Base-by-base conservation (phyloP, 2,113 vertebrate species). In the Leptodactylus fuscus region DNA sequence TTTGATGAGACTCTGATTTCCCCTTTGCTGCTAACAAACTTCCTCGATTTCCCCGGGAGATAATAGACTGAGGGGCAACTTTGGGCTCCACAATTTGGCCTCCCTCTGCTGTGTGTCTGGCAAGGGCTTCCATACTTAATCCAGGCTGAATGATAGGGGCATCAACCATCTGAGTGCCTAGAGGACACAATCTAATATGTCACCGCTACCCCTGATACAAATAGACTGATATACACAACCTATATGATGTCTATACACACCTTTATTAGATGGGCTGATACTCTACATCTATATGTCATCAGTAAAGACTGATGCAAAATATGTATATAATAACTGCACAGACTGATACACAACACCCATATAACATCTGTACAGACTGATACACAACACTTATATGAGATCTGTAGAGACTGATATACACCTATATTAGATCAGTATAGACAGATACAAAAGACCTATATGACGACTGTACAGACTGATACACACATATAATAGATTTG, bases 71-170 rank as follows among this genome's bases (percentile, higher is more conserved):
- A 0, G 48, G 60, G 6, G 27, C 84, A 15, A 1, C 18, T 62
- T 87, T 89, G 2, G 55, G 18, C 1, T 87, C 91, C 0, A 87
- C 87, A 18, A 49, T 81, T 22, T 87, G 91, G 24, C 71, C 87
- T 20, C 24, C 46, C 0, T 91, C 92, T 0, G 92, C 90, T 7
- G 86, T 89, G 36, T 83, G 81, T 48, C 90, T 95, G 87, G 88
- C 87, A 75, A 91, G 65, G 62, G 87, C 88, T 82, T 95, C 92
- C 0, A 38, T 1, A 24, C 89, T 87, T 9, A 90, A 82, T 60
- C 82, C 85, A 16, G 60, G 48, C 92, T 94, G 87, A 96, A 95
- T 93, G 0, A 82, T 71, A 0, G 24, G 12, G 24, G 44, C 27
- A 3, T 88, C 85, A 41, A 84, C 0, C 0, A 12, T 77, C 24